Percentiles rank a stretch among this genome's conserved stretches.
These are phyloP conservation scores for Pangasius macronema DNA, from an alignment of 2,797 vertebrate species.

Conservation along the genomic window DNA sequence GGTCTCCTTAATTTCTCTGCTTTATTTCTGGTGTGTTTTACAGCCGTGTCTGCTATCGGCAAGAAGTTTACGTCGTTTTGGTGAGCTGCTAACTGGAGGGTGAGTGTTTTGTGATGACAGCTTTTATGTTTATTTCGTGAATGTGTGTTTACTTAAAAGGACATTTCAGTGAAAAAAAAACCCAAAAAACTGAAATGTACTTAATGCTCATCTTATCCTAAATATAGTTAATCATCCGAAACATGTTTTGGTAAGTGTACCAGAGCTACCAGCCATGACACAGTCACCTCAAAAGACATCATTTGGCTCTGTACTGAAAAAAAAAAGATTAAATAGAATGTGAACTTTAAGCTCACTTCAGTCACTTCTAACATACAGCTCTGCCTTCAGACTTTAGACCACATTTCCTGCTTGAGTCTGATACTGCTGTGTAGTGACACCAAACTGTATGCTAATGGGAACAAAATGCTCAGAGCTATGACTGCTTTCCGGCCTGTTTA, in stretches of 20 bases:
- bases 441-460: not conserved
- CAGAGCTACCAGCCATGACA: not conserved
- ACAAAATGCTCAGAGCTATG: not conserved
- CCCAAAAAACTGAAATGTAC: not conserved
- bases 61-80: slow-evolving; percentile 99
- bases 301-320: not conserved
- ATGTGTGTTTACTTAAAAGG: not conserved
- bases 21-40: slow-evolving; percentile 34
- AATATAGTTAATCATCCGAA: not conserved
- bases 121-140: no score
- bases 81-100: slow-evolving; percentile 82
- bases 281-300: not conserved
- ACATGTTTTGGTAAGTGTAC: not conserved
- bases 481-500: not conserved
- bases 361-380: not conserved
- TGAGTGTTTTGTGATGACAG: slow-evolving; percentile 65
- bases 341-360: not conserved
- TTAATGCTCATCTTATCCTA: not conserved
- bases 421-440: not conserved
- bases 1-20: not conserved
- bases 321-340: no score
- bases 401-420: not conserved
- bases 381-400: not conserved
- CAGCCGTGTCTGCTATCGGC: slow-evolving; percentile 94
- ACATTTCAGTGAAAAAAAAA: not conserved